Evolutionary conservation across 2,113 vertebrate genomes (phyloP), one percentile per base, ranked within the genome.

Genomic region (Calonectris borealis): DNA sequence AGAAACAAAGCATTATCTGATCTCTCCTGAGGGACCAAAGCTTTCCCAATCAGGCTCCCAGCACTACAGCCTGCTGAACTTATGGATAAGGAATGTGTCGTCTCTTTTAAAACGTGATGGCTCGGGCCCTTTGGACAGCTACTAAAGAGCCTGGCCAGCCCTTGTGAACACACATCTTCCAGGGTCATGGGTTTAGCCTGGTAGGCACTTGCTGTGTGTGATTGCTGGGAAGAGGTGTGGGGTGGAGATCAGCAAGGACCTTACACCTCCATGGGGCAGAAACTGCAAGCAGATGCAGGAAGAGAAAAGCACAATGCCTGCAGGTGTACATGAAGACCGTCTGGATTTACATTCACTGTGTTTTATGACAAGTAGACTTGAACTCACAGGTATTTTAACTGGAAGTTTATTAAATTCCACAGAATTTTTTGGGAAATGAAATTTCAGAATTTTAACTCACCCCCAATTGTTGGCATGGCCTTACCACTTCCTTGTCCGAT

Each of bases 121-220:
- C 60, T 96, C 80, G 77, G 83, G 29, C n/a, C 38, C 42, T 73
- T 14, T 38, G 27, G 69, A 34, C 7, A 54, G 75, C 72, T 91
- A 60, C 58, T 76, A 60, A 86, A 81, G 86, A 87, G n/a, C 34
- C 36, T n/a, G 84, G 66, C 42, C 80, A 94, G 78, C 29, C 69
- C 68, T 75, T 65, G 25, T 9, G 34, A 65, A 78, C 48, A 46
- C 40, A 29, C 70, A n/a, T 24, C 31, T 87, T 76, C 79, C 73
- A 58, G 77, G 62, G 19, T 32, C 52, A 6, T 3, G 55, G 49
- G 46, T 86, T 48, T 79, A 36, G 55, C 25, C 83, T 42, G 80
- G 80, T 19, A 57, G 78, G 89, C 72, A 40, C 34, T 44, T 66
- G 34, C 13, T 26, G 36, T 10, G 26, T 54, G 51, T 49, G 71